Evolutionary conservation across 1,140 invertebrate species (phyloP).

Genomic region (Leptopilina clavipes): DNA sequence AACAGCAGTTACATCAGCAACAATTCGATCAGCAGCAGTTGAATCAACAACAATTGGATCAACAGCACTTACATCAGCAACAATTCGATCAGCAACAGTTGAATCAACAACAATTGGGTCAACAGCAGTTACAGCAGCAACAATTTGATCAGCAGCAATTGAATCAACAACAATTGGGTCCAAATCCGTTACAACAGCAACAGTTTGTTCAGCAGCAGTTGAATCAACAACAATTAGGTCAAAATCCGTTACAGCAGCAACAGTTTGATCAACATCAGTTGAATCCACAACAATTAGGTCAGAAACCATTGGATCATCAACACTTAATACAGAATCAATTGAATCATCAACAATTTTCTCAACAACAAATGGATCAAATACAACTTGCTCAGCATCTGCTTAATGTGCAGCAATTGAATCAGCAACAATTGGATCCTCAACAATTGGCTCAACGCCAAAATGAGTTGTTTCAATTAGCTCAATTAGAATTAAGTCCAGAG

Average conservation of each 20-base stretch:
- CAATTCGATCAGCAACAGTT: neutral
- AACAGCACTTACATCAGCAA: neutral
- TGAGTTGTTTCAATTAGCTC: too few species aligned
- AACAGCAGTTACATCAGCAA: neutral
- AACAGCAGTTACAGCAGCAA: neutral
- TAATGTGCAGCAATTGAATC: neutral
- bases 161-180: neutral
- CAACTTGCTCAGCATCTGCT: neutral
- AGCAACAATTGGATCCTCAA: neutral
- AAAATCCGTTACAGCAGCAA: neutral
- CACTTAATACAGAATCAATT: too few species aligned
- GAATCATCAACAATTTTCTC: neutral
- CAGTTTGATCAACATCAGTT: neutral
- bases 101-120: neutral
- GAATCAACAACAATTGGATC: neutral
- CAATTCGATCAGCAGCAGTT: neutral
- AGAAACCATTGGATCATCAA: neutral
- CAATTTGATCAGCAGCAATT: neutral
- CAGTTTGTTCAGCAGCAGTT: neutral
- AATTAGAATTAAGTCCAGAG: neutral
- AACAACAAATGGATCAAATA: neutral
- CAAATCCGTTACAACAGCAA: neutral
- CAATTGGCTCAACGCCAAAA: neutral
- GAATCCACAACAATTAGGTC: neutral
- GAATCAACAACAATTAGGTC: neutral